Conservation (phyloP, 2,113 vertebrate species). For the Epinephelus moara region DNA sequence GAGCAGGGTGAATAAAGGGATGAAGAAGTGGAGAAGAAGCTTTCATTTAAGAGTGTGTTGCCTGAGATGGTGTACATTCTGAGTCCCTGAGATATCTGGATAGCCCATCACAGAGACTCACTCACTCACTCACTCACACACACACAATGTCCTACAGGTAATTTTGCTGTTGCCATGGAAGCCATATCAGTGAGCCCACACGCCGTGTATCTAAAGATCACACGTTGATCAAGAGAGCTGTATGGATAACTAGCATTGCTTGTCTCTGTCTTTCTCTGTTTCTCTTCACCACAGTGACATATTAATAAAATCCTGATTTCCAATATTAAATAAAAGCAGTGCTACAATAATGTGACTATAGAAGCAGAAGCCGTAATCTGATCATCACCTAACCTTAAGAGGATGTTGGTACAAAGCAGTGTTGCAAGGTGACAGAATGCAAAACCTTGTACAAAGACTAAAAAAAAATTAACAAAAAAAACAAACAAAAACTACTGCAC, state of each 20-base stretch:
- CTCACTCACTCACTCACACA: constrained; percentile 6
- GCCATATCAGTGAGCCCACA: constrained; percentile 63
- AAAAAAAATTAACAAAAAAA: background rate
- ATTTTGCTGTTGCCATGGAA: constrained; percentile 78
- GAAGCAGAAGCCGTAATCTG: background rate
- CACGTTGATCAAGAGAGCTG: background rate
- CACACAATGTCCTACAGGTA: constrained; percentile 63
- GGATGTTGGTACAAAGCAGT: background rate
- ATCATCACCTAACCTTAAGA: background rate
- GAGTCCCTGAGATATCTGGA: constrained; percentile 50
- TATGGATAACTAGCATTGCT: constrained; percentile 1
- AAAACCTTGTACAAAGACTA: background rate
- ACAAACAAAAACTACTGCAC: background rate
- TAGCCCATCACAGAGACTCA: constrained; percentile 34
- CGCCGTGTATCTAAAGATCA: constrained; percentile 29
- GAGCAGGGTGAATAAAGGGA: background rate
- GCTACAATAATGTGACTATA: background rate
- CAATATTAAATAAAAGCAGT: background rate
- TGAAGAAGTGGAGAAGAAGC: background rate
- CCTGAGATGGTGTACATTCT: constrained; percentile 19
- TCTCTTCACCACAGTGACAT: background rate
- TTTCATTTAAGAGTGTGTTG: constrained; percentile 8
- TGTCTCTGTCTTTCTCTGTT: constrained; percentile 4
- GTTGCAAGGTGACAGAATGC: background rate
- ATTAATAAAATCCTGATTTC: background rate